Conservation (phyloP, 2,888 invertebrate species). For the Stenodera caucasica region DNA sequence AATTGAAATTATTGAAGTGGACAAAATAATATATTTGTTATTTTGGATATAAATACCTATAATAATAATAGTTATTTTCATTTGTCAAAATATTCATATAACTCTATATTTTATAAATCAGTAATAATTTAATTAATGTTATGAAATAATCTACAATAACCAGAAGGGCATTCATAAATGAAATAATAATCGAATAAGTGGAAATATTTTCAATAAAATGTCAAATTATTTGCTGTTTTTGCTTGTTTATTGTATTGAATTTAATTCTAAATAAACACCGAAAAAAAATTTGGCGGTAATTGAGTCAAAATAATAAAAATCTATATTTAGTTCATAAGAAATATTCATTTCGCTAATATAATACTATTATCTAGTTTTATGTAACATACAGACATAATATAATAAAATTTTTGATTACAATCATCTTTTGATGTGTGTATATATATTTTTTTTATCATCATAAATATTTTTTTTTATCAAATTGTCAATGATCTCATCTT, state of each 20-base stretch:
- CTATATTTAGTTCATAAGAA: not conserved
- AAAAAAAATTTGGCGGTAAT: too few species aligned
- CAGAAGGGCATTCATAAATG: not conserved
- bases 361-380: too few species aligned
- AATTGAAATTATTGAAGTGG: not conserved
- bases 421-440: not conserved
- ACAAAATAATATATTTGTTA: not conserved
- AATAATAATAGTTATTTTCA: not conserved
- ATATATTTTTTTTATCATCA: not conserved
- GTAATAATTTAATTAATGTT: not conserved
- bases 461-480: not conserved
- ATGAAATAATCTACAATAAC: conserved; percentile 2
- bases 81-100: not conserved
- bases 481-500: conserved; percentile 5
- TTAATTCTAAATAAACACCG: too few species aligned
- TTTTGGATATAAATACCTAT: not conserved
- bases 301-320: not conserved
- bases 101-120: not conserved
- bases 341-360: not conserved
- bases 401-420: not conserved
- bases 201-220: too few species aligned
- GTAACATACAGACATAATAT: not conserved
- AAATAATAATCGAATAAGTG: not conserved
- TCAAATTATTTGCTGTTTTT: not conserved
- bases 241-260: not conserved